These are phyloP conservation scores for Drosophila watanabei DNA, from an alignment of 1,140 invertebrate species.

Conservation along the genomic window DNA sequence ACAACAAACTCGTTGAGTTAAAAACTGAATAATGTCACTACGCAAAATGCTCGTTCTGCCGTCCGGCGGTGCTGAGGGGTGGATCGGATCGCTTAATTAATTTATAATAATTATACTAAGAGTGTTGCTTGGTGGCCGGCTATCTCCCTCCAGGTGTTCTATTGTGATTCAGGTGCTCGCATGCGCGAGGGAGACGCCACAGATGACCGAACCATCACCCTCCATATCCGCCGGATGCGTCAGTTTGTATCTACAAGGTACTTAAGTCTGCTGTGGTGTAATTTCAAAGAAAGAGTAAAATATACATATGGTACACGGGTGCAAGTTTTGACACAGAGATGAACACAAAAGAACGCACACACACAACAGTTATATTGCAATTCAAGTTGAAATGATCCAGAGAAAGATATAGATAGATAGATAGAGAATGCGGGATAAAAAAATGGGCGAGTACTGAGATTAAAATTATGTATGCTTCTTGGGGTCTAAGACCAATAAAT, in stretches of 20 bases:
- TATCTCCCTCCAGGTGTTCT: slow-evolving; percentile 29
- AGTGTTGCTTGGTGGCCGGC: slow-evolving; percentile 14
- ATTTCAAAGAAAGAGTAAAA: slow-evolving; percentile 15
- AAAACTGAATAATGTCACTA: slow-evolving; percentile 52
- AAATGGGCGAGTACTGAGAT: slow-evolving; percentile 32
- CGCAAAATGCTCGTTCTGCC: slow-evolving; percentile 44
- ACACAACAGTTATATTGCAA: slow-evolving; percentile 41
- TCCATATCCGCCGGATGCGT: slow-evolving; percentile 17
- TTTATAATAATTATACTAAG: not conserved
- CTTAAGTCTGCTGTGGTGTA: slow-evolving; percentile 10
- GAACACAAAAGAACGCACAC: slow-evolving; percentile 44
- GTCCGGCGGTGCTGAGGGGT: slow-evolving; percentile 22
- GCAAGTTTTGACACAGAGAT: slow-evolving; percentile 46
- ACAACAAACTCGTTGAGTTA: slow-evolving; percentile 24
- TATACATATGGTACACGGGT: slow-evolving; percentile 39
- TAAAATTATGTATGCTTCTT: slow-evolving; percentile 7
- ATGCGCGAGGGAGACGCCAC: slow-evolving; percentile 56
- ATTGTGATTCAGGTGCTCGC: slow-evolving; percentile 24
- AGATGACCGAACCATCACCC: slow-evolving; percentile 17
- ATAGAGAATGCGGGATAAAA: slow-evolving; percentile 36
- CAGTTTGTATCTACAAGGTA: slow-evolving; percentile 42
- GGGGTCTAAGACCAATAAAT: slow-evolving; percentile 4
- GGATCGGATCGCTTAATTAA: slow-evolving; percentile 15
- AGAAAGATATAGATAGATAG: slow-evolving; percentile 18
- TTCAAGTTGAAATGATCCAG: slow-evolving; percentile 36